Conservation (phyloP, 2,888 invertebrate genomes). For the Harpalus rufipes region DNA sequence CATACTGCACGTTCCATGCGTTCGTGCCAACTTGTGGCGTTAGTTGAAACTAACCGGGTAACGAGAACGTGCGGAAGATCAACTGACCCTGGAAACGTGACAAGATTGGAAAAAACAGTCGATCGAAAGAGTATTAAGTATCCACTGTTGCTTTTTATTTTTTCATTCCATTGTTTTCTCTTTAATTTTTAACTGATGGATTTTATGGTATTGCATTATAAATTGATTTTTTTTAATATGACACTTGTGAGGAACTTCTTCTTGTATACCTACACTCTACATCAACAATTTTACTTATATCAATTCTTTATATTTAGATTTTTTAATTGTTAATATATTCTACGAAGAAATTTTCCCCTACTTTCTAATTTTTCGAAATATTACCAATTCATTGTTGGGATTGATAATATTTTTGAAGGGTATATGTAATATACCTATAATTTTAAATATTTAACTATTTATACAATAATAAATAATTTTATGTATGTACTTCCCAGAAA, state of each 20-base stretch:
- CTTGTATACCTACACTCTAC: neutral
- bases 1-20: slow-evolving; percentile 16
- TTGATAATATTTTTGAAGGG: too few species aligned
- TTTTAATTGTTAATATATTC: too few species aligned
- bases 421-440: too few species aligned
- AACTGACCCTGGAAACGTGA: slow-evolving; percentile 37
- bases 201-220: neutral
- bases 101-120: slow-evolving; percentile 13
- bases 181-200: neutral
- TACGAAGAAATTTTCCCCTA: too few species aligned
- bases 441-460: too few species aligned
- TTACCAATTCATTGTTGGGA: too few species aligned
- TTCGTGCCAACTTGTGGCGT: neutral
- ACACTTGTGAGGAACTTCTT: neutral
- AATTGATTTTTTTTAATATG: neutral
- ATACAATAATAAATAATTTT: too few species aligned
- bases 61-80: slow-evolving; percentile 24
- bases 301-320: too few species aligned
- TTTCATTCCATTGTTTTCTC: neutral
- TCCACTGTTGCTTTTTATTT: neutral
- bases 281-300: too few species aligned
- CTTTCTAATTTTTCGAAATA: too few species aligned
- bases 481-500: too few species aligned
- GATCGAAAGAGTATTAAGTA: slow-evolving; percentile 1
- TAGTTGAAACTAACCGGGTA: neutral